phyloP scores from a whole-genome alignment of 2,888 invertebrate species.

The Lasiommata megera region DNA sequence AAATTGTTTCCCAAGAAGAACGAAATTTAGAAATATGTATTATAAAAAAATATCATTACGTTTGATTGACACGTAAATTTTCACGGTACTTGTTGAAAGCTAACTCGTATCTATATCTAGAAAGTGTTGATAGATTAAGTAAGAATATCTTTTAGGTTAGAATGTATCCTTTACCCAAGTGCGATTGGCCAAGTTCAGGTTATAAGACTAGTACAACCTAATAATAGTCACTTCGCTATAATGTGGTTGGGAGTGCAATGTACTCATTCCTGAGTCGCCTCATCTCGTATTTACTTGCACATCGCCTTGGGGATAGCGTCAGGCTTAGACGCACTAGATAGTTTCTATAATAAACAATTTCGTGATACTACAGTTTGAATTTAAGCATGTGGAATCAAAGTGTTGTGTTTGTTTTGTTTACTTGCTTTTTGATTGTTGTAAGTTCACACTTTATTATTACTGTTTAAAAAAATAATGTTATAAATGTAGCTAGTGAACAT shows the following conservation, averaged over 20 bases:
- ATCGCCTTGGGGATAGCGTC: conserved; percentile 16
- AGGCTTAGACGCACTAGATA: background rate
- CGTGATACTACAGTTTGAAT: background rate
- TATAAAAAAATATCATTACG: no score
- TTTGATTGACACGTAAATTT: no score
- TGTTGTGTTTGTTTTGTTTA: background rate
- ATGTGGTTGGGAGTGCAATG: conserved; percentile 54
- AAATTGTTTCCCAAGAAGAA: no score
- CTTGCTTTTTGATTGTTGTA: background rate
- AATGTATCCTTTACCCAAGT: background rate
- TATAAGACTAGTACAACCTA: conserved; percentile 31
- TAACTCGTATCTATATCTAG: no score
- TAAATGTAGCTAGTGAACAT: no score
- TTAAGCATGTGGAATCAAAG: background rate
- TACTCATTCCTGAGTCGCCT: conserved; percentile 54
- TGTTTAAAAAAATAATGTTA: background rate
- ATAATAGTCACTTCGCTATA: conserved; percentile 42
- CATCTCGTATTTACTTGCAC: conserved; percentile 37
- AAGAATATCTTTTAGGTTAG: no score
- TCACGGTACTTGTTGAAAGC: no score
- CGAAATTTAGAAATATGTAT: no score
- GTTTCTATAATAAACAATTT: background rate
- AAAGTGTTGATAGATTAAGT: no score
- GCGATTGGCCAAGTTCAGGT: background rate
- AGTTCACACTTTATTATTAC: background rate